Evolutionary conservation across 1,140 invertebrate species (phyloP), one percentile per base, ranked within the genome.

Genomic region (Aplysia californica): DNA sequence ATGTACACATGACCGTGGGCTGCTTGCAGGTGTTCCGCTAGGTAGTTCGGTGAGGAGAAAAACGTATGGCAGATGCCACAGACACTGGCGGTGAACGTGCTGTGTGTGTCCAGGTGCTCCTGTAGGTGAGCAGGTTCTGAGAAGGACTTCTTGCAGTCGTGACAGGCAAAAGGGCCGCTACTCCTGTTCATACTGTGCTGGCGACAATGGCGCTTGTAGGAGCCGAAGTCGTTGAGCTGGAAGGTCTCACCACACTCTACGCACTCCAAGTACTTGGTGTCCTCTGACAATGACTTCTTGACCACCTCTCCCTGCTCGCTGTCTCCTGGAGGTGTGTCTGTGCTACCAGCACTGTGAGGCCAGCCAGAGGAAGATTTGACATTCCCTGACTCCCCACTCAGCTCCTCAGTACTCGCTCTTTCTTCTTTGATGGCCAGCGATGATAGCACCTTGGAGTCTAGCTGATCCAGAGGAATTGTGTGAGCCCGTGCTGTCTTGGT

Each of bases 211-310:
- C 85, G 78, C 72, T 87, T 87, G 76, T 86, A 87, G n/a, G 84
- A 84, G 26, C 86, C 86, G 83, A 87, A 87, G 65, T 87, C 86
- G 75, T 87, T 87, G 33, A 87, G 70, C 75, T 86, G 86, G 75
- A 87, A 87, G 39, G 83, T 83, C 61, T 86, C 83, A 3, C 79
- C 79, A 79, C 86, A 87, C 66, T 86, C 82, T 6, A 82, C 82
- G 61, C 86, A 87, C 67, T 86, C 82, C 29, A 87, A 66, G 72
- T 26, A 85, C 55, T 86, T 87, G 10, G 81, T 81, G 70, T 85
- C 79, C 10, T 76, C 29, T 1, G n/a, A 21, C 2, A 50, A 0
- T 61, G 55, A 33, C 26, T 76, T 69, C 20, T 77, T 70, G 10
- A 33, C 36, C 3, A 36, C 36, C 4, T 33, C n/a, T 2, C 36